Conservation (phyloP, 2,888 invertebrate genomes). For the Sabatieria punctata region DNA sequence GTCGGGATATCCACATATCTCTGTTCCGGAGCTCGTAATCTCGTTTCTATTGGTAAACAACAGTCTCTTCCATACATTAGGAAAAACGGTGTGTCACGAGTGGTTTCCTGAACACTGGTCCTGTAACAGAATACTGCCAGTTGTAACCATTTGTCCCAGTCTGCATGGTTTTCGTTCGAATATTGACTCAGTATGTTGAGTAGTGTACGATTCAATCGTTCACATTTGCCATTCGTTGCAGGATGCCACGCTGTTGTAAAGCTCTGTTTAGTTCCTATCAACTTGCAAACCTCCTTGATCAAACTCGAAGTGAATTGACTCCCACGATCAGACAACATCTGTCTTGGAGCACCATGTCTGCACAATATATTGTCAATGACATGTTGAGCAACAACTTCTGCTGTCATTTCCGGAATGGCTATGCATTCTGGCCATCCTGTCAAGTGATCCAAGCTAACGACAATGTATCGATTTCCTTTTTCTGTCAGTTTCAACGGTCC, state of each 20-base stretch:
- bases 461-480: conserved; percentile 13
- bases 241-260: conserved; percentile 11
- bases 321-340: conserved; percentile 13
- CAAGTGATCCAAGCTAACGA: conserved; percentile 12
- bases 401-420: conserved; percentile 19
- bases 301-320: conserved; percentile 11
- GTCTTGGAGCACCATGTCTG: conserved; percentile 11
- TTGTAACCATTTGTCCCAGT: conserved; percentile 18
- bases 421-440: conserved; percentile 15
- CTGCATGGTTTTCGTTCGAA: conserved; percentile 12
- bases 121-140: conserved; percentile 16
- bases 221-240: conserved; percentile 13
- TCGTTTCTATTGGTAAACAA: conserved; percentile 11
- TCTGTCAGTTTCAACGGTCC: conserved; percentile 14
- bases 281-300: conserved; percentile 7
- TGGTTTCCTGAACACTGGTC: conserved; percentile 12
- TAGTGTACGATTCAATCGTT: conserved; percentile 16
- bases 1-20: no score
- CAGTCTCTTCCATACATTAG: conserved; percentile 10
- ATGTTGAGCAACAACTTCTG: conserved; percentile 18
- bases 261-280: conserved; percentile 7
- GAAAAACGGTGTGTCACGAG: conserved; percentile 12
- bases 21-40: no score
- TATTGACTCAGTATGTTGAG: conserved; percentile 14
- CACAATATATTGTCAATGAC: conserved; percentile 11